Percentiles rank a stretch among this genome's conserved stretches.
Conservation (phyloP, 2,888 invertebrate species). For the Mantis religiosa region DNA sequence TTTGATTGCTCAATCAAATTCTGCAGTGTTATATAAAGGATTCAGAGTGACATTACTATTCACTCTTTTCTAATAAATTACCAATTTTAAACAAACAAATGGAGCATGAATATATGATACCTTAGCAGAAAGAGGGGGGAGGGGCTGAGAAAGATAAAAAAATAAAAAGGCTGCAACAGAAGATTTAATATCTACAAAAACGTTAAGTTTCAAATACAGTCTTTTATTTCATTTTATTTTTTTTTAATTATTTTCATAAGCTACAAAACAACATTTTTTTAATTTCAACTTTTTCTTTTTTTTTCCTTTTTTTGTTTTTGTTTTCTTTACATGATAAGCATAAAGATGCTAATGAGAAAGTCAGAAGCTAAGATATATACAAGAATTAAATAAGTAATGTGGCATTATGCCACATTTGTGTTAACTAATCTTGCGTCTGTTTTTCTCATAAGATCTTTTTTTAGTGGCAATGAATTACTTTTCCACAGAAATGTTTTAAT, state of each 20-base stretch:
- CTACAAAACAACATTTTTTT: constrained; percentile 12
- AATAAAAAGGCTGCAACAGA: background rate
- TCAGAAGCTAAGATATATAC: background rate
- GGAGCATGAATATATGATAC: background rate
- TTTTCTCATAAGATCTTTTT: background rate
- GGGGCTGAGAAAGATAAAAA: no score
- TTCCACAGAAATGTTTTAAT: background rate
- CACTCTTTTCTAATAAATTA: background rate
- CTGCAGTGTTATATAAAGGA: background rate
- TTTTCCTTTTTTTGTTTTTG: background rate
- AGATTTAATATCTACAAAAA: background rate
- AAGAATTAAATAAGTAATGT: background rate
- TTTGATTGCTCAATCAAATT: background rate
- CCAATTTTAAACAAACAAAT: background rate
- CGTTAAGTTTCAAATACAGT: constrained; percentile 8
- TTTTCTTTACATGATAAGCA: constrained; percentile 15
- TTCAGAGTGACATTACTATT: background rate
- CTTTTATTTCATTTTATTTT: background rate
- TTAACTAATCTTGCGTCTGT: background rate
- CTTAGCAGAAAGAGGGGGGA: background rate
- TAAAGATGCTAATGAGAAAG: background rate
- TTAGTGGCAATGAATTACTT: background rate
- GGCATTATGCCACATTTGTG: background rate
- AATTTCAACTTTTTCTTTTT: background rate
- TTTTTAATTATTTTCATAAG: constrained; percentile 7